A percentile compares a stretch with the other conserved stretches of the same genome.
Conservation (phyloP, 2,113 vertebrate species). For the Hemiscyllium ocellatum region DNA sequence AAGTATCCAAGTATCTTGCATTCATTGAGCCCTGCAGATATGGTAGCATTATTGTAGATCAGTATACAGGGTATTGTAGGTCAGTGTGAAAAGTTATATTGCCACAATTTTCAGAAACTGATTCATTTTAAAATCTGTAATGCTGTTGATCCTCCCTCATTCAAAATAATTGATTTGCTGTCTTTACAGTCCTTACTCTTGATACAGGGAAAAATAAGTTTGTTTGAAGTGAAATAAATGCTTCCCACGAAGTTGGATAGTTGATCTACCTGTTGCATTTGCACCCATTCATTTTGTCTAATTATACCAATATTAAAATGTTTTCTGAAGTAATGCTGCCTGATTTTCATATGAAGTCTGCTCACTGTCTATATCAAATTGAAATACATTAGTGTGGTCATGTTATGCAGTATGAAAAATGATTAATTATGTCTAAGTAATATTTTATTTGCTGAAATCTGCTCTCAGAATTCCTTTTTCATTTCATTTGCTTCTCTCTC, state of each 20-base stretch:
- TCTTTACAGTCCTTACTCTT: not conserved
- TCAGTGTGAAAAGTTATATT: not conserved
- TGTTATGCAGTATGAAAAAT: not conserved
- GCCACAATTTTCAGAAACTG: not conserved
- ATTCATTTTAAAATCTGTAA: not conserved
- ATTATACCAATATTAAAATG: not conserved
- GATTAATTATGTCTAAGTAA: constrained; percentile 16
- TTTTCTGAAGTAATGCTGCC: not conserved
- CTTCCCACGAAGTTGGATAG: not conserved
- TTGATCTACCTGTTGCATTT: not conserved
- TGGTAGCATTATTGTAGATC: not conserved
- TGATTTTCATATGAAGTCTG: not conserved
- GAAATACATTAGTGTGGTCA: not conserved
- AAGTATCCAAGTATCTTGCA: not conserved
- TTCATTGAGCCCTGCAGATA: not conserved
- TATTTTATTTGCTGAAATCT: not conserved
- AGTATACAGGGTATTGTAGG: not conserved
- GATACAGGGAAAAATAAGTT: not conserved
- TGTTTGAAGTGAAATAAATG: not conserved
- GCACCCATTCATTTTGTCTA: not conserved
- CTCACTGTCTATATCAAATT: not conserved
- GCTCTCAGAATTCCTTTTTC: not conserved
- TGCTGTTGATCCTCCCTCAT: not conserved
- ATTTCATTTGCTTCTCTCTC: constrained; percentile 18
- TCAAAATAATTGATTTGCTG: not conserved